phyloP scores from a whole-genome alignment of 2,888 invertebrate species.

The Malacosoma neustria region DNA sequence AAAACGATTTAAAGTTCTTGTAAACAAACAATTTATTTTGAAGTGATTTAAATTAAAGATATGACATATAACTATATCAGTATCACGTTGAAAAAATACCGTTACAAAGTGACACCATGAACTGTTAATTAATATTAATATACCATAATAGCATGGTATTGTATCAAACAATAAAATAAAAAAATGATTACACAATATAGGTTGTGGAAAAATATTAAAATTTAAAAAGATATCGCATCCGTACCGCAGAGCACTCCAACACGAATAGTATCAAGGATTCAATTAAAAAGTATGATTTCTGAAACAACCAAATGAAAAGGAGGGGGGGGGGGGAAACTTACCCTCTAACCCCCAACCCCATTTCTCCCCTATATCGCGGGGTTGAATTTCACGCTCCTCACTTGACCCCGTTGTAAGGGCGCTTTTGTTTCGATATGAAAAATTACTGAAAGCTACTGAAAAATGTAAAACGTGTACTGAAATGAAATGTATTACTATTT shows the following conservation, averaged over 20 bases:
- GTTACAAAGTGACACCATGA: too few relatives aligned
- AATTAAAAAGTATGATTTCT: constrained; percentile 49
- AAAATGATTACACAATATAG: too few relatives aligned
- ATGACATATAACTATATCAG: too few relatives aligned
- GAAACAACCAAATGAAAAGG: constrained; percentile 26
- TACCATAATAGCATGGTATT: too few relatives aligned
- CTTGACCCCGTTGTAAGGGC: constrained; percentile 53
- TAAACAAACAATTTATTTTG: too few relatives aligned
- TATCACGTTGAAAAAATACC: too few relatives aligned
- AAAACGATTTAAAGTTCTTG: too few relatives aligned
- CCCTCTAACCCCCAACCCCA: constrained; percentile 9
- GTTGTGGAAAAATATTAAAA: not conserved
- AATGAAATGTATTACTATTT: constrained; percentile 14
- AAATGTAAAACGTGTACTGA: constrained; percentile 15
- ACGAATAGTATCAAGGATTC: constrained; percentile 24
- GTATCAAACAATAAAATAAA: too few relatives aligned
- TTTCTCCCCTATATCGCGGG: constrained; percentile 20
- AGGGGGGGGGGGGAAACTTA: constrained; percentile 11
- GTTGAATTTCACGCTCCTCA: constrained; percentile 35
- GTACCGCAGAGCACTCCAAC: not conserved
- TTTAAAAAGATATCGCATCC: not conserved
- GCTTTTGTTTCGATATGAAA: constrained; percentile 67
- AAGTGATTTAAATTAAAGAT: too few relatives aligned
- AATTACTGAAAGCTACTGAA: constrained; percentile 36
- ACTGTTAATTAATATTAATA: too few relatives aligned